Base-by-base conservation (phyloP, 1,140 invertebrate genomes). In the Drepana arcuata region DNA sequence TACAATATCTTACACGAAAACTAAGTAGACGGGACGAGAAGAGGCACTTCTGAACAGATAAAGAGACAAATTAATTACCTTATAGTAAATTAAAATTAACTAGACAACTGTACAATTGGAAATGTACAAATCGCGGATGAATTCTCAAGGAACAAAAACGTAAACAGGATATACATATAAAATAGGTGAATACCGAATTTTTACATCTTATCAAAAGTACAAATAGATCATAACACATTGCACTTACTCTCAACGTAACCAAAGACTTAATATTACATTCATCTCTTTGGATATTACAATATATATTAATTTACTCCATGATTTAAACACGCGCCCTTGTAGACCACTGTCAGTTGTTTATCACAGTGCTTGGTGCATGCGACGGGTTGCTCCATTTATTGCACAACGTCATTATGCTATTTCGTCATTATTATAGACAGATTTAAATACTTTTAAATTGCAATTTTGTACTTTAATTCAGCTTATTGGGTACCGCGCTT, bases 391-490 rank as follows among this genome's bases (percentile, higher is more conserved):
- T 21, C 18, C 18, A 4, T 54, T 72, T 80, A 77, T 80, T 80
- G 75, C 75, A 77, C 75, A 74, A 74, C 48, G 57, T 48, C 58
- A 64, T 69, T 69, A 72, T 66, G 66, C 66, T 68, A 69, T 34
- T 53, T 57, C n/a, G n/a, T 62, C 39, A 40, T 48, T 53, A 64
- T 54, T 60, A 62, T 56, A 68, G 61, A 65, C 48, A 56, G 33
- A 52, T 56, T 66, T 59, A 66, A 71, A 74, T 66, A 71, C 18
- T 32, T 37, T 44, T 68, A 65, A 72, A 65, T 46, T 59, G 62
- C 63, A 74, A 73, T 77, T 79, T 80, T 80, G 75, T 80, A 80
- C 75, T 80, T 28, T 71, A 65, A 68, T 48, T 77, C 66, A 71
- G 66, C 66, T 62, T 66, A 62, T 41, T 43, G 48, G 52, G 38